phyloP scores from a whole-genome alignment of 2,888 invertebrate genomes.

The Alsophila aescularia region DNA sequence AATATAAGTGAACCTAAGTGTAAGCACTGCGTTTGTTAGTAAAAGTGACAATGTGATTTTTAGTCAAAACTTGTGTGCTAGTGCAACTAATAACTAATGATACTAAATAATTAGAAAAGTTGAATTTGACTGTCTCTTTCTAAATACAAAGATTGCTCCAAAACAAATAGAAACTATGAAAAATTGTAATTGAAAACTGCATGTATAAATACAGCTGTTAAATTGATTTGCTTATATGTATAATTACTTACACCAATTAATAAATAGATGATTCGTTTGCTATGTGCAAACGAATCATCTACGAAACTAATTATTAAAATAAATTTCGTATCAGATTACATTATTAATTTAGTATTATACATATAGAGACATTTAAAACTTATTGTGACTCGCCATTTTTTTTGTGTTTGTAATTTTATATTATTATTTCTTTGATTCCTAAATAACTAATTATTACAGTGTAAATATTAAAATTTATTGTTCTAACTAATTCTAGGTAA shows the following conservation, averaged over 20 bases:
- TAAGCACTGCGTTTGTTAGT: neutral
- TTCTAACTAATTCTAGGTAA: conserved; percentile 13
- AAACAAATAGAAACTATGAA: neutral
- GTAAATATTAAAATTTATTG: conserved; percentile 36
- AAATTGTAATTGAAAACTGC: no score
- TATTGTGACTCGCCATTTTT: neutral
- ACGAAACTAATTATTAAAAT: no score
- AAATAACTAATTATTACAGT: conserved; percentile 16
- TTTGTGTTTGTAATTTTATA: neutral
- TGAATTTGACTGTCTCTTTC: conserved; percentile 1
- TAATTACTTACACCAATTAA: no score
- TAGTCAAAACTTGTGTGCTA: neutral
- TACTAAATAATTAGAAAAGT: neutral
- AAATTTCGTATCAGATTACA: no score
- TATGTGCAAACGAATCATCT: no score
- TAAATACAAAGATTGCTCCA: neutral
- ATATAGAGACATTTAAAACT: neutral
- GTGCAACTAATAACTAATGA: neutral
- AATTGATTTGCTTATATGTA: no score
- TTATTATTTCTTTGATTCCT: conserved; percentile 23
- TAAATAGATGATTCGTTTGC: no score
- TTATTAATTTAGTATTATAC: no score
- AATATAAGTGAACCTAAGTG: neutral
- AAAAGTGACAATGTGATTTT: conserved; percentile 5
- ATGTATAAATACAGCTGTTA: no score